Conservation (phyloP, 2,113 vertebrate genomes). For the Corythornis madagascariensis region DNA sequence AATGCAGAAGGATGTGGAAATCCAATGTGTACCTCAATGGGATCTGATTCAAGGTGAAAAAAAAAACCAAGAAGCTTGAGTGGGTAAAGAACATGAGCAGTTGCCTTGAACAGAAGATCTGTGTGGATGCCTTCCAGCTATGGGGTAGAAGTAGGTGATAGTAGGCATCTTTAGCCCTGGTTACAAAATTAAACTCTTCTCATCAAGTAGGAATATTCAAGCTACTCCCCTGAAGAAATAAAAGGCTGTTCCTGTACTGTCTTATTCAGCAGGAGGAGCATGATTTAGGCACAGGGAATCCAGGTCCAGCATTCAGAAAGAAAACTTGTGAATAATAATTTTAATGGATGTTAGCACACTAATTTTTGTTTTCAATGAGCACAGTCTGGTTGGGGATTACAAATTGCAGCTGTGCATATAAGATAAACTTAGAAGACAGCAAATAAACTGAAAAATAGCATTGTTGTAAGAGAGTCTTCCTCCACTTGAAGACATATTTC, state of each 20-base stretch:
- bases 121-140: not conserved
- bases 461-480: not conserved
- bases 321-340: not conserved
- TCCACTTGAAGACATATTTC: not conserved
- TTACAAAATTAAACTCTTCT: not conserved
- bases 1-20: not conserved
- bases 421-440: not conserved
- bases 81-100: no score
- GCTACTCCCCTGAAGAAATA: not conserved
- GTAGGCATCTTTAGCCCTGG: not conserved
- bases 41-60: not conserved
- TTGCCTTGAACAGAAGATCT: no score
- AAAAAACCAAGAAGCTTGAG: no score
- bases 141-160: not conserved
- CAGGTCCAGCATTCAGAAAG: not conserved
- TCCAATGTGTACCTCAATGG: not conserved
- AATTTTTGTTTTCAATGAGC: not conserved
- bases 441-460: not conserved
- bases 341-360: not conserved
- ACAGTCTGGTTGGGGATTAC: not conserved
- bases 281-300: not conserved
- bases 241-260: not conserved
- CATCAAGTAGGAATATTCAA: not conserved
- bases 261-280: not conserved
- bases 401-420: not conserved